phyloP scores from a whole-genome alignment of 2,113 vertebrate species.

The Crocuta crocuta region DNA sequence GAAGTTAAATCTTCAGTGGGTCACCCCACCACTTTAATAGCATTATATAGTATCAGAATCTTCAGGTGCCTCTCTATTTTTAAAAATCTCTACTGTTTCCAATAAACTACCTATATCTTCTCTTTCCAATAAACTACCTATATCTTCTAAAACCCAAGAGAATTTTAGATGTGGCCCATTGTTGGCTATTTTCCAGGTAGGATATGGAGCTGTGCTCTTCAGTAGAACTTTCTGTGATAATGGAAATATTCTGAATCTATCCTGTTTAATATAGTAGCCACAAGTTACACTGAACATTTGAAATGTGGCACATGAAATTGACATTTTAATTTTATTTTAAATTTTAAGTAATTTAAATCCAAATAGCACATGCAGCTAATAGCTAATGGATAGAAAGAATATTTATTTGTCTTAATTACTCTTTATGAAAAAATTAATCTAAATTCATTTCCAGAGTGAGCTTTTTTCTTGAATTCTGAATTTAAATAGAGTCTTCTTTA shows the following conservation, averaged over 20 bases:
- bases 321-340: conserved; percentile 41
- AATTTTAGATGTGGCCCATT: not conserved
- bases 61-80: not conserved
- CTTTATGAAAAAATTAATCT: conserved; percentile 30
- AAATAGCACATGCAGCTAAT: not conserved
- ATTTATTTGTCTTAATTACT: conserved; percentile 27
- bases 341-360: conserved; percentile 34
- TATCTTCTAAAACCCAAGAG: not conserved
- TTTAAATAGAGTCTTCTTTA: conserved; percentile 52
- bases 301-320: not conserved
- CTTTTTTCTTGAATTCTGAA: not conserved
- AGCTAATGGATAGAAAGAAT: not conserved
- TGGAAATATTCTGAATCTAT: not conserved
- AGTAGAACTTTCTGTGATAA: not conserved
- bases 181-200: not conserved
- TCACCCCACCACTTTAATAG: not conserved
- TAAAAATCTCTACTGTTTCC: not conserved
- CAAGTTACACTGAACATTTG: not conserved
- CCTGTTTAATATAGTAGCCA: not conserved
- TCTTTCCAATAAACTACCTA: not conserved
- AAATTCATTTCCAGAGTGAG: conserved; percentile 58
- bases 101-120: not conserved
- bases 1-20: not conserved
- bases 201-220: not conserved
- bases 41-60: not conserved